Evolutionary conservation across 2,888 invertebrate genomes (phyloP).

Genomic region (Diogma glabrata): DNA sequence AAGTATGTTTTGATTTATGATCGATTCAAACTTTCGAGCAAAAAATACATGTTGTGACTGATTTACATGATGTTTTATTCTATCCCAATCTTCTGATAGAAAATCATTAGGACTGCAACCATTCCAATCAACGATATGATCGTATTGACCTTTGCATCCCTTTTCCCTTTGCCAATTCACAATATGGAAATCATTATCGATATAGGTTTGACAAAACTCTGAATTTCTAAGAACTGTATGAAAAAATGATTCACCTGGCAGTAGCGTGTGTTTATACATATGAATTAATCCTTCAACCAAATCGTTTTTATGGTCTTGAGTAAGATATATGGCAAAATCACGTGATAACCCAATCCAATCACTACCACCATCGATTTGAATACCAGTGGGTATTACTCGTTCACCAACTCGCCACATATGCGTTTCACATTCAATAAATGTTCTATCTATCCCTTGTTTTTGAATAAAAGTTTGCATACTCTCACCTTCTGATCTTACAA

Average conservation of each 20-base stretch:
- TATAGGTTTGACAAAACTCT: slow-evolving; percentile 73
- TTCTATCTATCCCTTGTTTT: slow-evolving; percentile 94
- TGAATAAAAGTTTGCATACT: slow-evolving; percentile 91
- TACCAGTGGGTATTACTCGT: slow-evolving; percentile 52
- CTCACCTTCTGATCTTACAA: slow-evolving; percentile 92
- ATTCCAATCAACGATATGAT: slow-evolving; percentile 98
- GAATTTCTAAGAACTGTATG: slow-evolving; percentile 92
- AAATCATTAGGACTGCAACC: slow-evolving; percentile 98
- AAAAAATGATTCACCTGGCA: slow-evolving; percentile 96
- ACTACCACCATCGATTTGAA: slow-evolving; percentile 92
- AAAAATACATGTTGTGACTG: slow-evolving; percentile 75
- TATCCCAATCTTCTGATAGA: slow-evolving; percentile 69
- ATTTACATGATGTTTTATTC: slow-evolving; percentile 68
- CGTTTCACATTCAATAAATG: slow-evolving; percentile 94
- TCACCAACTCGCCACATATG: slow-evolving; percentile 86
- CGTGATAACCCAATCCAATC: slow-evolving; percentile 93
- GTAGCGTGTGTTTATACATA: slow-evolving; percentile 76
- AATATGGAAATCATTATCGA: slow-evolving; percentile 93
- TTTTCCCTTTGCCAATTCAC: slow-evolving; percentile 97
- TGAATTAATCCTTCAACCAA: slow-evolving; percentile 61
- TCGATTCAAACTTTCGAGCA: slow-evolving; percentile 94
- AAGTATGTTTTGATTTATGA: slow-evolving; percentile 84
- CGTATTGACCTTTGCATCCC: slow-evolving; percentile 96
- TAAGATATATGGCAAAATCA: slow-evolving; percentile 72
- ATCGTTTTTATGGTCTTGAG: slow-evolving; percentile 47